A percentile compares a stretch with the other conserved stretches of the same genome.
phyloP scores from a whole-genome alignment of 2,113 vertebrate species.

The Isurus oxyrinchus region DNA sequence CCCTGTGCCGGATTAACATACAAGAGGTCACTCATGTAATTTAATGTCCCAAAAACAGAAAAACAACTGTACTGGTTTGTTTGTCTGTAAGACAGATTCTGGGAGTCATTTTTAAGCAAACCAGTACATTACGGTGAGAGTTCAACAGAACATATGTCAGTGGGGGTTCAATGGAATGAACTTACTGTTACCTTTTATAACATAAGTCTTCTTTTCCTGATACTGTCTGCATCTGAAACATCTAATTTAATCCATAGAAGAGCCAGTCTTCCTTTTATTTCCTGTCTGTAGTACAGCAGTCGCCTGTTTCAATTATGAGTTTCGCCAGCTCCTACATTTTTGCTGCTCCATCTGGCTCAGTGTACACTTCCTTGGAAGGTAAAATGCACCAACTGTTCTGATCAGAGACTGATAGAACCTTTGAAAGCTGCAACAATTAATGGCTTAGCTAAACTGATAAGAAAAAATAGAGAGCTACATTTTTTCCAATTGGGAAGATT shows the following conservation, averaged over 20 bases:
- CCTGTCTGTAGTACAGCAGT: slow-evolving; percentile 90
- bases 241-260: slow-evolving; percentile 89
- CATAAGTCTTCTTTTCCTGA: slow-evolving; percentile 81
- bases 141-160: slow-evolving; percentile 59
- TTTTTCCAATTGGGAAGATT: slow-evolving; percentile 54
- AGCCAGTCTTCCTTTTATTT: slow-evolving; percentile 94
- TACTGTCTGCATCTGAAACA: slow-evolving; percentile 86
- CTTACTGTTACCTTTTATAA: slow-evolving; percentile 88
- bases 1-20: background rate
- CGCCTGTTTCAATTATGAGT: slow-evolving; percentile 97
- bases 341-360: slow-evolving; percentile 67
- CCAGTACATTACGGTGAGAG: slow-evolving; percentile 49
- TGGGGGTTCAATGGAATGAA: slow-evolving; percentile 77
- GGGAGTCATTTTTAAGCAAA: slow-evolving; percentile 38
- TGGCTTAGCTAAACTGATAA: slow-evolving; percentile 64
- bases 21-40: background rate
- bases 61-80: slow-evolving; percentile 47
- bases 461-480: slow-evolving; percentile 47
- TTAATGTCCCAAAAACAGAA: slow-evolving; percentile 55
- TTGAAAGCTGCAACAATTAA: slow-evolving; percentile 66
- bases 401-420: slow-evolving; percentile 67
- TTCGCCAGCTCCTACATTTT: slow-evolving; percentile 71
- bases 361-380: slow-evolving; percentile 71
- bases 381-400: slow-evolving; percentile 67
- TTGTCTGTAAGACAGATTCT: slow-evolving; percentile 45